Base-by-base conservation (phyloP, 2,888 invertebrate genomes). In the Noctua janthina region DNA sequence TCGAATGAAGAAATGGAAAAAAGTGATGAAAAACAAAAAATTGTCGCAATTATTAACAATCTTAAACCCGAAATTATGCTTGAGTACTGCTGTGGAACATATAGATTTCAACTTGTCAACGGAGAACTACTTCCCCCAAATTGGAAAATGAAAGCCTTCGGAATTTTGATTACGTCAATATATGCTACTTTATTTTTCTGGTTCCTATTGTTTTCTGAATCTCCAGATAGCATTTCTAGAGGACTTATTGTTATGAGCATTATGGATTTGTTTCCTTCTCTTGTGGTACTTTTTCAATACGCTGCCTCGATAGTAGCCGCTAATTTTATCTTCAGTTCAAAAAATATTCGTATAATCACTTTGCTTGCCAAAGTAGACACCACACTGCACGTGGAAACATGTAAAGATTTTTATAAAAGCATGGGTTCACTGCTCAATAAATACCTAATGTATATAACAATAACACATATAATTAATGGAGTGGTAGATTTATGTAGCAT, bases 351-450 rank as follows among this genome's bases (percentile, higher is more conserved):
- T 17, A 89, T 94, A 8, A 49, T 93, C 2, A 88, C 84, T 59
- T 82, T 87, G 5, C 85, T 94, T 29, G 90, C 92, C 0, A 85
- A 91, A n/a, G 80, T 93, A 15, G 94, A 95, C 56, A 82, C 71
- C 7, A 88, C 76, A 67, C 82, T 94, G 15, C 88, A 85, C 17
- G 76, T 91, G 5, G 90, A 89, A 76, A 89, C 79, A 4, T 84
- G 82, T 39, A 81, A 87, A 43, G 85, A 88, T n/a, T 92, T 91
- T 78, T 93, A 94, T 73, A 89, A 83, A 70, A 89, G 88, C 0
- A 84, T 88, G n/a, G 86, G 90, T 56, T 86, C 59, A 3, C 78
- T 75, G 6, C 87, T 91, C 5, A 83, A 84, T 4, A 89, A 82
- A 66, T 85, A 76, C 8, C 29, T 93, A 11, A 54, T 85, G 66